These are phyloP conservation scores for Synanthedon tipuliformis DNA, from an alignment of 2,888 invertebrate genomes.

Conservation along the genomic window DNA sequence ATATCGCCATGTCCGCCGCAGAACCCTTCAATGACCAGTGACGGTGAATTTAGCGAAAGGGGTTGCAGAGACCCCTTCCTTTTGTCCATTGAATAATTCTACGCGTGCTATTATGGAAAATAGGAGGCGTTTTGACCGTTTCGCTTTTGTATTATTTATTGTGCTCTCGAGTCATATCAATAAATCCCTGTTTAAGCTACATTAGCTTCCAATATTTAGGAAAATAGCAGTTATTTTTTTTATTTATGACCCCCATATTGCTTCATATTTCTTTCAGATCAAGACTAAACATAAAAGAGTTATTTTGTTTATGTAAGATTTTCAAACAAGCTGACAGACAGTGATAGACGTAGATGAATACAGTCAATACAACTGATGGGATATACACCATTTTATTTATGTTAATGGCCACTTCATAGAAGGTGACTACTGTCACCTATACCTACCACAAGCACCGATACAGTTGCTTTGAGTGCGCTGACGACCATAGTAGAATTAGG, in stretches of 20 bases:
- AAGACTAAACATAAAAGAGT: background rate
- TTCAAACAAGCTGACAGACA: too few species aligned
- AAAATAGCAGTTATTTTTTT: slow-evolving; percentile 6
- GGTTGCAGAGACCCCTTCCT: slow-evolving; percentile 35
- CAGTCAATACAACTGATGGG: too few species aligned
- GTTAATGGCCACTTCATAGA: too few species aligned
- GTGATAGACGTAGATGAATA: too few species aligned
- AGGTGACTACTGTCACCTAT: too few species aligned
- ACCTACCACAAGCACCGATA: too few species aligned
- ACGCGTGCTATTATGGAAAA: slow-evolving; percentile 43
- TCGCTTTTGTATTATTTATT: slow-evolving; percentile 50
- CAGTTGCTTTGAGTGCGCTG: too few species aligned
- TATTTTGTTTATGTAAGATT: too few species aligned
- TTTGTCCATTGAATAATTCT: slow-evolving; percentile 33
- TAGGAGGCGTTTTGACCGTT: slow-evolving; percentile 51
- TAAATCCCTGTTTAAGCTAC: slow-evolving; percentile 54
- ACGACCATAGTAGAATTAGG: too few species aligned
- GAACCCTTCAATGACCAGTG: slow-evolving; percentile 48
- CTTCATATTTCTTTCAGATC: background rate
- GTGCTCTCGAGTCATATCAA: slow-evolving; percentile 40
- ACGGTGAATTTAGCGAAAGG: slow-evolving; percentile 43
- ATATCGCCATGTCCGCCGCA: slow-evolving; percentile 57
- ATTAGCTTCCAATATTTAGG: slow-evolving; percentile 31
- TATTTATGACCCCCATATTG: background rate
- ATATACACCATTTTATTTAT: too few species aligned